Evolutionary conservation across 1,140 invertebrate genomes (phyloP), one percentile per base, ranked within the genome.

Genomic region (Asbolus verrucosus): DNA sequence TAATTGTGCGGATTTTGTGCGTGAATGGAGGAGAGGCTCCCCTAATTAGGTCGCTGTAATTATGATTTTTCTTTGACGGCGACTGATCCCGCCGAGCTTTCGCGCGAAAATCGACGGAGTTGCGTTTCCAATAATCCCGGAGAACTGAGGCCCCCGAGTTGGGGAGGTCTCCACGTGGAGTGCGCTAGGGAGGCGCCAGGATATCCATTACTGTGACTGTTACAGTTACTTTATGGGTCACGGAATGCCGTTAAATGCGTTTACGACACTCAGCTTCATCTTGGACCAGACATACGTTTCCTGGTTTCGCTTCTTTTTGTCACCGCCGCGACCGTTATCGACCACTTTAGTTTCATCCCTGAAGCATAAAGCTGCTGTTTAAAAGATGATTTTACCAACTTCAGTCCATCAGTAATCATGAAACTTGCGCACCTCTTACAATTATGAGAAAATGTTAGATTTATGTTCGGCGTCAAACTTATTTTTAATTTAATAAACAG

Each of bases 201-300:
- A 65, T 65, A 65, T 46, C 62, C 38, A 65, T 65, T 65, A 65
- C 16, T 46, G 38, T 9, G 33, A 65, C 62, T 65, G 11, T 65
- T 65, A 65, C 36, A 16, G 38, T 39, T 19, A 27, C 21, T 65
- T 65, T 65, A 65, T 65, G 38, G 21, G 39, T 65, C 62, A 65
- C 62, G 38, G 16, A 46, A 65, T 65, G 21, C 36, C 38, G 39
- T 65, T 65, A 65, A 65, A 65, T 65, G 33, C 36, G 62, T 65
- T 65, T 65, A 65, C 36, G 39, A 30, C 62, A 46, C 24, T 65
- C 18, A 9, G 36, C 30, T 36, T 62, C 14, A 62, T 33, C 31
- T 54, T 54, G 46, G n/a, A 27, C 15, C 18, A 27, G 46, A 54
- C 46, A 54, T n/a, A n/a, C n/a, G n/a, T n/a, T n/a, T n/a, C n/a